Base-by-base conservation (phyloP, 1,140 invertebrate species). In the Acromyrmex charruanus region DNA sequence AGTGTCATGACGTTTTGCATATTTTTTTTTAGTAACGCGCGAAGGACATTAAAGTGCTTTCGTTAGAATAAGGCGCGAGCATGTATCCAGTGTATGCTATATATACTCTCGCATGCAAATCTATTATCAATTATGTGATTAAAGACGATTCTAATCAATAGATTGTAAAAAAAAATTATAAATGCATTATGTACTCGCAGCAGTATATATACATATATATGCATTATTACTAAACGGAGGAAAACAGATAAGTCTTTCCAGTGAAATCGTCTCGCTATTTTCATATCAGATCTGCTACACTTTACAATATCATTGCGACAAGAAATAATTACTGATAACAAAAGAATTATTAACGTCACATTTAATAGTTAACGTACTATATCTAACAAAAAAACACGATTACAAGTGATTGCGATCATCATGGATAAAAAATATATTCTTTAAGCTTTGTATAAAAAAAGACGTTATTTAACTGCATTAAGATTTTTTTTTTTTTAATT, bases 81-180 rank as follows among this genome's bases (percentile, higher is more conserved):
- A 79, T 68, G 79, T 84, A 49, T 39, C 35, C 7, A 84, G 49
- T 53, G 51, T 28, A 12, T 66, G 61, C 18, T 71, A 28, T 59
- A 39, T 39, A 5, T 39, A 6, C n/a, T 53, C 77, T 53, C 77
- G 77, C 25, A 86, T 59, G 39, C 25, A 79, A 86, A 71, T 86
- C 61, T n/a, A 44, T 59, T 39, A 49, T 61, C 39, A 35, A 59
- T 82, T 72, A 59, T 14, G 35, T 25, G 35, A 72, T 74, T 74
- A 82, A 61, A 82, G 39, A 31, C 9, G 39, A 79, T 66, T 79
- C 25, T 25, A 18, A n/a, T 66, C 77, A 79, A 79, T 66, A 66
- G 18, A 49, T 35, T 79, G 6, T 44, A 51, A 66, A 79, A 79
- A 79, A 79, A 79, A 66, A 31, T 14, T 49, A 58, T 58, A 58